Evolutionary conservation across 2,797 vertebrate genomes (phyloP), one percentile per base, ranked within the genome.

Genomic region (Siniperca scherzeri): DNA sequence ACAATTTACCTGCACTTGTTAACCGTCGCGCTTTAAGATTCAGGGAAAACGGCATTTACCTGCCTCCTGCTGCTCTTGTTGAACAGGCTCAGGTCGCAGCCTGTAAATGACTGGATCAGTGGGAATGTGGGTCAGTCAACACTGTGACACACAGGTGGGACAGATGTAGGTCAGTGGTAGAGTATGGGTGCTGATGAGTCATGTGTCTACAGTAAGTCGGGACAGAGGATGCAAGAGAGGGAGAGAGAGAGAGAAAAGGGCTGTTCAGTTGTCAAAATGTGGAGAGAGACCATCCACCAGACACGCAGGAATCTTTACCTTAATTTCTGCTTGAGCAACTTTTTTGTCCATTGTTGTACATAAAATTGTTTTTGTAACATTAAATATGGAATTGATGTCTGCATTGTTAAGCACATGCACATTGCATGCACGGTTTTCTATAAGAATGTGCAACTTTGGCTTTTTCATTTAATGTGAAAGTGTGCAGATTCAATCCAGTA

Each of bases 91-190:
- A 38, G 72, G 83, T 88, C 77, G 67, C 61, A 59, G 81, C 44
- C 79, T 74, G 75, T 84, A 84, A 86, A 81, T 88, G 88, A 78
- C 71, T 68, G 68, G 85, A 89, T 90, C 91, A 86, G 83, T 46
- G 77, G 27, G 79, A 89, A 93, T 92, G 77, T 89, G 91, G 92
- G 92, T 90, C 91, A 92, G 81, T 83, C 25, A 53, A 52, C 55
- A 61, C 70, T 67, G 85, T 89, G 78, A 82, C 87, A 86, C 79
- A 74, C 90, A 93, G 90, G 91, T 94, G 88, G 80, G 84, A 91
- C 85, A 86, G 87, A 93, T 94, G 75, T 89, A 90, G 91, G 91
- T 91, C 92, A 94, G 81, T 61, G 85, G 76, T 30, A 53, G 77
- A 71, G 68, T 65, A 68, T 74, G 74, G 81, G 67, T 83, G 78